These are phyloP conservation scores for Amitus sp. DNA, from an alignment of 2,888 invertebrate species.

Conservation along the genomic window DNA sequence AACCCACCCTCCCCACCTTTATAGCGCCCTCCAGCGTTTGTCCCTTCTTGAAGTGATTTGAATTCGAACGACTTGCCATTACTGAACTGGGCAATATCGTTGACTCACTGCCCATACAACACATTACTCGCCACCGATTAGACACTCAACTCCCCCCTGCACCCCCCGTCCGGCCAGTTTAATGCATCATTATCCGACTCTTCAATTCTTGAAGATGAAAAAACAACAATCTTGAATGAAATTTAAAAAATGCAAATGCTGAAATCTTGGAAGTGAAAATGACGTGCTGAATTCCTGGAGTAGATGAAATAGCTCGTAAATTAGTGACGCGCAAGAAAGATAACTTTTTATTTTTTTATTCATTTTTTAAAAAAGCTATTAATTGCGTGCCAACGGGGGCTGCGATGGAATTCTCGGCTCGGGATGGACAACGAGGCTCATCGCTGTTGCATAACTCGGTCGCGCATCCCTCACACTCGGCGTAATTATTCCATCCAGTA, in stretches of 20 bases:
- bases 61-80: slow-evolving; percentile 27
- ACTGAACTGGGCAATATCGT: slow-evolving; percentile 22
- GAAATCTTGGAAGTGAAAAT: background rate
- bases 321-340: slow-evolving; percentile 7
- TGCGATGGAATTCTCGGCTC: background rate
- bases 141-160: too few relatives aligned
- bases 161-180: too few relatives aligned
- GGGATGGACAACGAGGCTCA: background rate
- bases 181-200: background rate
- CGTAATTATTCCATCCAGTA: slow-evolving; percentile 5
- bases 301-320: slow-evolving; percentile 21
- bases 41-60: slow-evolving; percentile 23
- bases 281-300: slow-evolving; percentile 13
- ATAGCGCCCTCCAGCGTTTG: slow-evolving; percentile 13
- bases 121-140: slow-evolving; percentile 16
- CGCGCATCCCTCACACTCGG: slow-evolving; percentile 3
- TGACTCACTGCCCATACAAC: slow-evolving; percentile 21
- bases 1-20: slow-evolving; percentile 20
- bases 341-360: slow-evolving; percentile 13
- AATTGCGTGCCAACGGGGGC: background rate
- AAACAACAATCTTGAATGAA: background rate
- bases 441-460: slow-evolving; percentile 1
- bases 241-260: too few relatives aligned
- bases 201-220: background rate
- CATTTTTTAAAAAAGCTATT: slow-evolving; percentile 6